A percentile compares a stretch with the other conserved stretches of the same genome.
phyloP scores from a whole-genome alignment of 2,113 vertebrate genomes.

The Carassius gibelio region DNA sequence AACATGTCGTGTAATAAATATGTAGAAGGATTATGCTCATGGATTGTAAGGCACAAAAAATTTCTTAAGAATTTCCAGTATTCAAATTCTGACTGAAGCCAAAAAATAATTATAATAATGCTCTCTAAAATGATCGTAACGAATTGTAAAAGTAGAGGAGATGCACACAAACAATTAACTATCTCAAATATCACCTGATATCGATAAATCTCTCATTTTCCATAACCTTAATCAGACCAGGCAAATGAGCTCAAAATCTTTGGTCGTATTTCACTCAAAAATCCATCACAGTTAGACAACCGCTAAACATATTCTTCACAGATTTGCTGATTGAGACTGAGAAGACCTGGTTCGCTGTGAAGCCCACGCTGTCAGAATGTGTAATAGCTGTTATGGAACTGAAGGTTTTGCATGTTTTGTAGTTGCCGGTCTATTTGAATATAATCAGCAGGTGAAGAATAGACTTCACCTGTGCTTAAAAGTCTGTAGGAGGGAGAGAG shows the following conservation, averaged over 20 bases:
- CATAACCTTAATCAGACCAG: neutral
- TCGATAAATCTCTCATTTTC: neutral
- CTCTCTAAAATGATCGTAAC: neutral
- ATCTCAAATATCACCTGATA: neutral
- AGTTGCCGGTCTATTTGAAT: conserved; percentile 45
- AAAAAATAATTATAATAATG: too few relatives aligned
- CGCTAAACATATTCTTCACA: neutral
- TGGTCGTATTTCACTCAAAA: neutral
- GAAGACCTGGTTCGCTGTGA: neutral
- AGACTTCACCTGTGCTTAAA: neutral
- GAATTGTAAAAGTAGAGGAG: neutral
- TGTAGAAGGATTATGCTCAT: neutral
- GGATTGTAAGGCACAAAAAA: neutral
- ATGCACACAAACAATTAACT: neutral
- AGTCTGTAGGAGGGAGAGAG: neutral
- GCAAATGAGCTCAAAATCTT: neutral
- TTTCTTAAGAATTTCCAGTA: neutral
- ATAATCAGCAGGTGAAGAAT: conserved; percentile 38
- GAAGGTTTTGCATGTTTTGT: conserved; percentile 49
- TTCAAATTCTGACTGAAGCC: neutral
- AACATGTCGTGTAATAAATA: neutral
- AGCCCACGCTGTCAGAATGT: neutral
- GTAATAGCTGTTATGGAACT: conserved; percentile 38
- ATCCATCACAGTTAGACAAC: neutral
- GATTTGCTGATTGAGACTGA: neutral